Evolutionary conservation across 1,140 invertebrate genomes (phyloP).

Genomic region (Polypedilum vanderplanki): DNA sequence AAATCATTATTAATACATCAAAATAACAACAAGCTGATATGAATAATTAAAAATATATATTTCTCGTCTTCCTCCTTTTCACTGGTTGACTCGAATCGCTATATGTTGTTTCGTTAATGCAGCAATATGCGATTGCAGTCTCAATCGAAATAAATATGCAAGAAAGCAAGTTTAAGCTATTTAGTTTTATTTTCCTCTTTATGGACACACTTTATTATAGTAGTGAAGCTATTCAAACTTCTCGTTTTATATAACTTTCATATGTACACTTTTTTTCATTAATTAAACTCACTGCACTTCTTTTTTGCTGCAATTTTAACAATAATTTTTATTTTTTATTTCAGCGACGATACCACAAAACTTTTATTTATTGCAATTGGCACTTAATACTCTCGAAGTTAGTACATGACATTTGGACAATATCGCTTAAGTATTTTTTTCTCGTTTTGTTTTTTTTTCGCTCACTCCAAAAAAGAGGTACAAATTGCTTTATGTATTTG

Average conservation of each 20-base stretch:
- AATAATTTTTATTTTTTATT: background rate
- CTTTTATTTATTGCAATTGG: too few species aligned
- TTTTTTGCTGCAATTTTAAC: background rate
- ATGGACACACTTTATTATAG: background rate
- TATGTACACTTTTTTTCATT: background rate
- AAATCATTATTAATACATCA: background rate
- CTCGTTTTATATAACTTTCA: conserved; percentile 27
- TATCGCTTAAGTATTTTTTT: too few species aligned
- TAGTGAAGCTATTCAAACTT: conserved; percentile 11
- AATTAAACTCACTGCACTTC: conserved; percentile 16
- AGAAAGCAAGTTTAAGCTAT: conserved; percentile 22
- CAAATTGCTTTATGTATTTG: too few species aligned
- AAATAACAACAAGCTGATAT: background rate
- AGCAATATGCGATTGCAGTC: too few species aligned
- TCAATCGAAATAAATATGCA: background rate
- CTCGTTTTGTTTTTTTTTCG: too few species aligned
- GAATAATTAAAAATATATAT: background rate
- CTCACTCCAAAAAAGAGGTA: too few species aligned
- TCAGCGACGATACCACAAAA: background rate
- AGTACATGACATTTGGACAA: too few species aligned
- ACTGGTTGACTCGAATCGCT: too few species aligned
- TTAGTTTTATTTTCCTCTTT: background rate
- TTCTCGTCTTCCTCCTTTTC: background rate
- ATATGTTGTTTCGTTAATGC: too few species aligned
- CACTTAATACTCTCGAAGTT: too few species aligned